phyloP scores from a whole-genome alignment of 2,888 invertebrate genomes.

The Drosophila phalerata region DNA sequence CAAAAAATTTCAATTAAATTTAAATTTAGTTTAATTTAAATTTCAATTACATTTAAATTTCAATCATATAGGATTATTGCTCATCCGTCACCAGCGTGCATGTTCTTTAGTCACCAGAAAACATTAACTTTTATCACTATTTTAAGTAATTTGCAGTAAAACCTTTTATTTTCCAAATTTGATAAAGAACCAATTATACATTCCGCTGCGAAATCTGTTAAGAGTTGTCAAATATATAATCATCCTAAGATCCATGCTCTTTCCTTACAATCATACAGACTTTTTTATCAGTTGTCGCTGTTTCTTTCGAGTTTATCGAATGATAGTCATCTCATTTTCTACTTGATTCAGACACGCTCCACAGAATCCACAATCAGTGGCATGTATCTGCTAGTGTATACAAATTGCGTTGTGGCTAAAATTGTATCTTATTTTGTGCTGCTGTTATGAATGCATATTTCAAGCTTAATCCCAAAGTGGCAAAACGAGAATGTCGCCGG shows the following conservation, averaged over 20 bases:
- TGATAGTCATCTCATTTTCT: not conserved
- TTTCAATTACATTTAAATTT: no score
- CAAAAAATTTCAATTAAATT: no score
- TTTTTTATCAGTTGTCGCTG: no score
- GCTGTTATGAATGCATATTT: conserved; percentile 78
- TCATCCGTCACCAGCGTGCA: no score
- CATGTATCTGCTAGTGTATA: conserved; percentile 38
- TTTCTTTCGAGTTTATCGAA: not conserved
- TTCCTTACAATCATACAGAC: not conserved
- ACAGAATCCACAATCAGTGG: not conserved
- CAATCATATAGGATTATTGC: no score
- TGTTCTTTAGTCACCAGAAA: no score
- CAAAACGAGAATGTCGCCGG: conserved; percentile 73
- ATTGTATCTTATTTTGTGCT: conserved; percentile 38
- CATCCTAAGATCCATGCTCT: not conserved
- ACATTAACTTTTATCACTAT: no score
- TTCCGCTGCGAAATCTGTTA: no score
- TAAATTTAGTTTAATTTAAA: no score
- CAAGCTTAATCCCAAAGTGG: conserved; percentile 80
- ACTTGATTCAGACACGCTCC: not conserved
- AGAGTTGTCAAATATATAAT: not conserved
- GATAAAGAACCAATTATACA: no score
- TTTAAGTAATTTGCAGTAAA: no score
- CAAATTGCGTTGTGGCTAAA: conserved; percentile 13
- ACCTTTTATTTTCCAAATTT: no score